Conservation (phyloP, 1,140 invertebrate species). For the Drosophila kikkawai region DNA sequence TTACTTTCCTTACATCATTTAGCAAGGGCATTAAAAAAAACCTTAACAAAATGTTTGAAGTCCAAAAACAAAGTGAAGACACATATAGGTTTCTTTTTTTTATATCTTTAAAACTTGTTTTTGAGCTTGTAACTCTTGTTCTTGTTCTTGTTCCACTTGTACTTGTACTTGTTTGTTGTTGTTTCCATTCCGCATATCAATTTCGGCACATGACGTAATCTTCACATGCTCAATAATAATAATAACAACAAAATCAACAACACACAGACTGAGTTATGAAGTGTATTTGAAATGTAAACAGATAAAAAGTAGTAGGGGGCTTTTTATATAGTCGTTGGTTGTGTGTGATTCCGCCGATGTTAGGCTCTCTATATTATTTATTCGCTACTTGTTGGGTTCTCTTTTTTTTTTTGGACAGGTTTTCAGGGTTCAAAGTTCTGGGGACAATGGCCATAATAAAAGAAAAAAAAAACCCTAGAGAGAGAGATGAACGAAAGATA, state of each 20-base stretch:
- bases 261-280: conserved; percentile 60
- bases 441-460: neutral
- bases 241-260: conserved; percentile 40
- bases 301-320: conserved; percentile 54
- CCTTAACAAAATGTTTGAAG: conserved; percentile 6
- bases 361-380: conserved; percentile 32
- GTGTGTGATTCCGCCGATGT: conserved; percentile 20
- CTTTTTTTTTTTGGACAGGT: conserved; percentile 17
- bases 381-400: conserved; percentile 29
- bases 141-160: conserved; percentile 54
- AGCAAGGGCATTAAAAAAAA: conserved; percentile 2
- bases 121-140: conserved; percentile 56
- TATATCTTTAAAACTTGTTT: conserved; percentile 43
- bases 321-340: conserved; percentile 14
- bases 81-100: conserved; percentile 18
- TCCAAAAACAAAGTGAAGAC: neutral
- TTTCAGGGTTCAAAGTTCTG: conserved; percentile 35
- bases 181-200: conserved; percentile 72
- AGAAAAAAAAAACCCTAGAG: conserved; percentile 1
- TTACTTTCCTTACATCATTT: neutral
- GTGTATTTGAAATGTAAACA: conserved; percentile 80
- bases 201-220: conserved; percentile 82
- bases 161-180: conserved; percentile 45
- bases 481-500: neutral
- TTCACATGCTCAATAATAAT: conserved; percentile 73